Conservation (phyloP, 2,888 invertebrate genomes). For the Synanthedon tipuliformis region DNA sequence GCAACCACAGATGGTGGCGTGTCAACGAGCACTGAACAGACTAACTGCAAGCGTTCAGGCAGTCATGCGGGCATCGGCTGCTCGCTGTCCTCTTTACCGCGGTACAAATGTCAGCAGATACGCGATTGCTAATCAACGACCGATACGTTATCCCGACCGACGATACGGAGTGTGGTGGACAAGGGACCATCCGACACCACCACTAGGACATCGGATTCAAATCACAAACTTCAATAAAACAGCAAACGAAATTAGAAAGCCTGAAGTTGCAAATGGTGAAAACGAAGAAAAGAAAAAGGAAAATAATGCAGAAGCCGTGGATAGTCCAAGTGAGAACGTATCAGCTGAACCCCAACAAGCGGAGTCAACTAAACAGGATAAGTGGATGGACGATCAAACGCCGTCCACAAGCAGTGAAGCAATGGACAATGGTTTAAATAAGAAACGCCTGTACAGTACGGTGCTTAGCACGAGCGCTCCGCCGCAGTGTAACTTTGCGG, state of each 20-base stretch:
- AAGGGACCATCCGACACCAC: constrained; percentile 35
- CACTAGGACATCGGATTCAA: constrained; percentile 33
- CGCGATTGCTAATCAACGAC: constrained; percentile 50
- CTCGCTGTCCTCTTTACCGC: constrained; percentile 47
- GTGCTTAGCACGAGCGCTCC: constrained; percentile 63
- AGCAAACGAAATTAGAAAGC: constrained; percentile 7
- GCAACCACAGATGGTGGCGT: constrained; percentile 39
- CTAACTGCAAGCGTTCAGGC: constrained; percentile 52
- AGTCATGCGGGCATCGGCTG: constrained; percentile 42
- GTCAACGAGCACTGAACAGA: constrained; percentile 47
- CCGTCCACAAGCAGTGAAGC: constrained; percentile 47
- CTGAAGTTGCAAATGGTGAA: constrained; percentile 7
- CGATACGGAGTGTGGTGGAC: constrained; percentile 54
- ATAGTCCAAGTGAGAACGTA: constrained; percentile 14
- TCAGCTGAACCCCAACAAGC: constrained; percentile 14
- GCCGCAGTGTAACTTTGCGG: constrained; percentile 31
- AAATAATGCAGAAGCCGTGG: constrained; percentile 11
- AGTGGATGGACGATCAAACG: constrained; percentile 16
- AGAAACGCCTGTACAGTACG: constrained; percentile 66
- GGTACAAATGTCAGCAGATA: constrained; percentile 55
- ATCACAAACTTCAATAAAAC: constrained; percentile 18
- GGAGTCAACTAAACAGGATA: constrained; percentile 18
- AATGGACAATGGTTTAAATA: constrained; percentile 33
- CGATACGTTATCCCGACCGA: constrained; percentile 38
- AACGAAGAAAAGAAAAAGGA: constrained; percentile 17